Evolutionary conservation across 1,140 invertebrate genomes (phyloP), one percentile per base, ranked within the genome.

Genomic region (Monomorium pharaonis): DNA sequence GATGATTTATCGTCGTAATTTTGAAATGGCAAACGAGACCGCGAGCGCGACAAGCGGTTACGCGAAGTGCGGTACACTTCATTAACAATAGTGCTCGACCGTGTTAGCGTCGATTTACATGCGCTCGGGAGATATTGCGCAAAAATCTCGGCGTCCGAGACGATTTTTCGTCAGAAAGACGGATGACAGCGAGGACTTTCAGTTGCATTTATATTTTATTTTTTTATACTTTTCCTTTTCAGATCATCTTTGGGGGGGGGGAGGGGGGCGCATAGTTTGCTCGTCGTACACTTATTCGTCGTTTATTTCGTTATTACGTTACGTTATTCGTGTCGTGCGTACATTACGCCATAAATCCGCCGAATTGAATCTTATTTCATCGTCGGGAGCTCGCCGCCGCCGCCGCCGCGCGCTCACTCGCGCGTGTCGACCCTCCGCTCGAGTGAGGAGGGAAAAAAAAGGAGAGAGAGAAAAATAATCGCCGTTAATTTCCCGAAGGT

Each of bases 1-100:
- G 12, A 37, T 21, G 67, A 74, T 83, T 83, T 83, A 83, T 74
- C 24, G 78, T 51, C 24, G 47, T 47, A 83, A 83, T 83, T 83
- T 83, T 83, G 67, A 72, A 83, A 74, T 83, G 49, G 65, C 33
- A 58, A 74, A 83, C 42, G 54, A 47, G 54, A 83, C 67, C 24
- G 27, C 44, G 56, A 33, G 27, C 14, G n/a, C 18, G 18, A 63
- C 76, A 33, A 27, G 74, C 47, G 21, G 16, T 77, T 51, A 51
- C 65, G 44, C 44, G 58, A 74, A n/a, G n/a, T n/a, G 49, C 27
- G 58, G 78, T 30, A 24, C 67, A 58, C 18, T n/a, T 74, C 49
- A 74, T 83, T 83, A 83, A 54, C 63, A 67, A 70, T 70, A 44
- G 51, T 47, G 16, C 37, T 27, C 6, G 5, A 7, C 24, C 30